A percentile compares a stretch with the other conserved stretches of the same genome.
Conservation (phyloP, 2,113 vertebrate genomes). For the Callipepla californica region DNA sequence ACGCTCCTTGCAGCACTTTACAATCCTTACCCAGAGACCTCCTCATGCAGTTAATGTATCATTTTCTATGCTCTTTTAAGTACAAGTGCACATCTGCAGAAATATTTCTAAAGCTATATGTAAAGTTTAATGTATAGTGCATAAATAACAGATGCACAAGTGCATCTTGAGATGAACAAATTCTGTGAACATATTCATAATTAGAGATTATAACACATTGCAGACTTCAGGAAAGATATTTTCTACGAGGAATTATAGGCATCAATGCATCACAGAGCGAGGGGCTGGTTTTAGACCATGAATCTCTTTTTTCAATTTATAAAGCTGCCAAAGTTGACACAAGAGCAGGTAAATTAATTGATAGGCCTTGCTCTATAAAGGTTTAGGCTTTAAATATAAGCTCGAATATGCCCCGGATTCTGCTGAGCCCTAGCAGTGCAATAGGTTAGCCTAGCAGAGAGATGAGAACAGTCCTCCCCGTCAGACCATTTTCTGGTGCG, state of each 20-base stretch:
- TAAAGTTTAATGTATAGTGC: conserved; percentile 73
- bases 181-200: conserved; percentile 75
- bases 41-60: conserved; percentile 53
- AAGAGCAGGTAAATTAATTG: conserved; percentile 70
- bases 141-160: conserved; percentile 76
- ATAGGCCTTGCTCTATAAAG: conserved; percentile 23
- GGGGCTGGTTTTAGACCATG: conserved; percentile 65
- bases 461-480: not conserved
- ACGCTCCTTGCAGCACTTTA: not conserved
- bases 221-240: conserved; percentile 75
- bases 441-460: not conserved
- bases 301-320: conserved; percentile 72
- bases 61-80: conserved; percentile 72
- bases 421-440: not conserved
- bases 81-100: conserved; percentile 73
- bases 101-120: conserved; percentile 75
- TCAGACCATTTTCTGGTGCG: not conserved
- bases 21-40: conserved; percentile 48
- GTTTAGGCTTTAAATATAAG: conserved; percentile 56
- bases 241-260: conserved; percentile 71
- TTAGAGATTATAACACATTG: conserved; percentile 75
- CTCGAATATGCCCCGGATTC: not conserved
- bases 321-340: conserved; percentile 65
- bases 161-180: conserved; percentile 74
- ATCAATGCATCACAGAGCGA: conserved; percentile 49